phyloP scores from a whole-genome alignment of 2,797 vertebrate species.

The Emys orbicularis region DNA sequence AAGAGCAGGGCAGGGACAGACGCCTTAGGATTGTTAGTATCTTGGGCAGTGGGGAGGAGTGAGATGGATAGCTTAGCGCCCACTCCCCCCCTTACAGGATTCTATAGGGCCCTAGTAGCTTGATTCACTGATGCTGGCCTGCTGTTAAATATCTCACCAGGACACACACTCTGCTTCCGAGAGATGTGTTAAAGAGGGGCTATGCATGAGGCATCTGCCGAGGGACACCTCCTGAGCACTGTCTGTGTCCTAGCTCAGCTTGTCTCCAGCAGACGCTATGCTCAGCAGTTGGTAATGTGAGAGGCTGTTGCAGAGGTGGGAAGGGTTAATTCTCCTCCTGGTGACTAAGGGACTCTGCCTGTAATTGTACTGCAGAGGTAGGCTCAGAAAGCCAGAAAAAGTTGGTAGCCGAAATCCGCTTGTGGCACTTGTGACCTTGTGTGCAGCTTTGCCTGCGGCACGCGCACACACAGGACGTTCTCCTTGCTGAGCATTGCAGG shows the following conservation, averaged over 20 bases:
- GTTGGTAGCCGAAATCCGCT: neutral
- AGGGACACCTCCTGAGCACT: too few species aligned
- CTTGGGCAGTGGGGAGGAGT: neutral
- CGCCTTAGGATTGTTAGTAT: neutral
- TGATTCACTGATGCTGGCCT: neutral
- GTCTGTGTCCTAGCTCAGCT: neutral
- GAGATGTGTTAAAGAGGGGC: neutral
- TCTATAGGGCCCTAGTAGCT: neutral
- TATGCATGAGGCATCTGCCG: neutral
- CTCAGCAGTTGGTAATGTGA: rapidly evolving
- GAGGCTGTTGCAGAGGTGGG: rapidly evolving
- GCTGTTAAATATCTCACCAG: neutral
- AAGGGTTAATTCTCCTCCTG: neutral
- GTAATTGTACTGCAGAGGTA: rapidly evolving
- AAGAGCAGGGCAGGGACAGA: neutral
- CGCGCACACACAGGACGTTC: rapidly evolving
- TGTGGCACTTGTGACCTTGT: neutral
- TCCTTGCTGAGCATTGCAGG: neutral
- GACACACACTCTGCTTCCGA: neutral
- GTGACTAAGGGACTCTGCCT: rapidly evolving
- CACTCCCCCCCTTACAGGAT: neutral
- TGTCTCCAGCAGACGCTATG: too few species aligned
- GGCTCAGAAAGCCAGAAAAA: neutral
- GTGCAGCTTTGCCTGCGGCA: rapidly evolving
- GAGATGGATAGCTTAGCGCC: neutral